These are phyloP conservation scores for Trogon surrucura DNA, from an alignment of 2,113 vertebrate genomes.

Conservation along the genomic window DNA sequence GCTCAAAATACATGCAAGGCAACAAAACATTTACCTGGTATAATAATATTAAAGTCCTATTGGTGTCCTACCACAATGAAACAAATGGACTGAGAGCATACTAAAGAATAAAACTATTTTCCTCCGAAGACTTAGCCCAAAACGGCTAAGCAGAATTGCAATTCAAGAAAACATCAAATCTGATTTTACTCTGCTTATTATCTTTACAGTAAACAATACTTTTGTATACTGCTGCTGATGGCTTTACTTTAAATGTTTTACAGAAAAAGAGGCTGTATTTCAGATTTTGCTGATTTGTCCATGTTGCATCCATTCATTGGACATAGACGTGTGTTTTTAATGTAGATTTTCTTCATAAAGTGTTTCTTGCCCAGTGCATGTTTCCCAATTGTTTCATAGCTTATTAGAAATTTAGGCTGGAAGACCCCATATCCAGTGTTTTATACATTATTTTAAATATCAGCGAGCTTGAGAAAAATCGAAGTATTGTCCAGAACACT, in stretches of 20 bases:
- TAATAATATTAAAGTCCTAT: background rate
- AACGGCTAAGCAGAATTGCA: background rate
- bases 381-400: background rate
- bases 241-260: background rate
- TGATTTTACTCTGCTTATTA: background rate
- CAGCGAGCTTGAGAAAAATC: background rate
- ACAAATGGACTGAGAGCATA: background rate
- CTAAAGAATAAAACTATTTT: background rate
- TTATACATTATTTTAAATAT: background rate
- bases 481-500: background rate
- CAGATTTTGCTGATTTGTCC: background rate
- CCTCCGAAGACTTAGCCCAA: background rate
- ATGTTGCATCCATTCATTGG: background rate
- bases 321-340: background rate
- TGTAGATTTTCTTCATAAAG: background rate
- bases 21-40: background rate
- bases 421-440: rapidly evolving
- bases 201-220: background rate
- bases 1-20: background rate
- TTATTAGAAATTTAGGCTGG: background rate
- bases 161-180: rapidly evolving
- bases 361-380: rapidly evolving
- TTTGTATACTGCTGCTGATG: background rate
- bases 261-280: background rate
- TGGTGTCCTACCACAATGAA: background rate